Base-by-base conservation (phyloP, 2,113 vertebrate genomes). In the Natator depressus region DNA sequence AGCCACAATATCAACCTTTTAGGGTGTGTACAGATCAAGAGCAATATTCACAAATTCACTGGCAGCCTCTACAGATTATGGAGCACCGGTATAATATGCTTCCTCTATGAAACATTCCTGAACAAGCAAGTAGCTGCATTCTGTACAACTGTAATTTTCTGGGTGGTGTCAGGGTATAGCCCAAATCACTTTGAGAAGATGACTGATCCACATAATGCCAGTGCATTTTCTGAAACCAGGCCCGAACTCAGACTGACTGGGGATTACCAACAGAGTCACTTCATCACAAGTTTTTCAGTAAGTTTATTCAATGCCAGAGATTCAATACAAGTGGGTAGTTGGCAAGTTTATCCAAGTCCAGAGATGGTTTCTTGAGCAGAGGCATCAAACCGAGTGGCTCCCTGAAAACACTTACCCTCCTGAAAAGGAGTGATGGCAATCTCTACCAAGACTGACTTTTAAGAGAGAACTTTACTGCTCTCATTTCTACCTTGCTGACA, bases 21-120 rank as follows among this genome's bases (percentile, higher is more conserved):
- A n/a, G 5, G 47, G 87, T 80, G 91, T 81, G 8, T 79, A 55
- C 5, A 42, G 89, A 91, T 1, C 22, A 75, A 94, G 96, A 89
- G 35, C 17, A 86, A 0, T 38, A 82, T 86, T 13, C 0, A 5
- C 89, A 88, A 88, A 62, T 57, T 79, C 6, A 1, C 27, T 16
- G 7, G 35, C 89, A 95, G 94, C 84, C 89, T 90, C 89, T 42
- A 75, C 88, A 88, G 92, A 94, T 91, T n/a, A 91, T 4, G 84
- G 91, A 86, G 94, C 2, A 27, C 53, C 31, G 94, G 88, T 29
- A 82, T 85, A 94, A 81, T 22, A 42, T 8, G 59, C 62, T 86
- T 35, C 84, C 89, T 72, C 83, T 84, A 90, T 95, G 94, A 97
- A 94, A 84, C 42, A 54, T 0, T 80, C 80, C 78, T 10, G 46